Evolutionary conservation across 2,888 invertebrate genomes (phyloP).

Genomic region (Schizotus pectinicornis): DNA sequence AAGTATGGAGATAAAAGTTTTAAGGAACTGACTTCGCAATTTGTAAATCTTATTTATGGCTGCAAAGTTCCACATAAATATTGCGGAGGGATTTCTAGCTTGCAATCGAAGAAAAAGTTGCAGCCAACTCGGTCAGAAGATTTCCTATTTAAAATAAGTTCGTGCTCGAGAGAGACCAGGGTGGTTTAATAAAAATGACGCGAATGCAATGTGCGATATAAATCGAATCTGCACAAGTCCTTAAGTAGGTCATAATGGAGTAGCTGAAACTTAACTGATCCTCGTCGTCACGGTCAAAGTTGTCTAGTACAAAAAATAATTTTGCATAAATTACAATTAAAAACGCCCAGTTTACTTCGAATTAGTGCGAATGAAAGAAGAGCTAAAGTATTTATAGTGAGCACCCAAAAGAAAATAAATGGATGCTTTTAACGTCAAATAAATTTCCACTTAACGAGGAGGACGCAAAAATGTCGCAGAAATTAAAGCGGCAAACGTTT

Average conservation of each 20-base stretch:
- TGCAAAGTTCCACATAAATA: too few species aligned
- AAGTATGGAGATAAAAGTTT: too few species aligned
- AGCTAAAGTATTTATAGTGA: constrained; percentile 5
- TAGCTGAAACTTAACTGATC: constrained; percentile 14
- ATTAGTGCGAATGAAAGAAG: constrained; percentile 18
- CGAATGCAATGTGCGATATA: background rate
- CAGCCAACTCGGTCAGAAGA: too few species aligned
- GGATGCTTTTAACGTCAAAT: constrained; percentile 7
- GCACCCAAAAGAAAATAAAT: constrained; percentile 1
- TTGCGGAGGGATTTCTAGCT: too few species aligned
- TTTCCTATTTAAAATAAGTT: too few species aligned
- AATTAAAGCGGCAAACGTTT: constrained; percentile 6
- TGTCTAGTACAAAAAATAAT: constrained; percentile 11
- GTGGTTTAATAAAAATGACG: background rate
- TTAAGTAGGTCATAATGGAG: constrained; percentile 5
- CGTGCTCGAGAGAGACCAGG: too few species aligned
- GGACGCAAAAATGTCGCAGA: background rate
- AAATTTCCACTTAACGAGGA: constrained; percentile 10
- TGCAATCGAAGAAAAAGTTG: too few species aligned
- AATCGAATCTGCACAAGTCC: constrained; percentile 1
- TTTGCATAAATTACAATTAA: constrained; percentile 21
- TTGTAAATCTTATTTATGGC: too few species aligned
- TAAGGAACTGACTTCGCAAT: too few species aligned
- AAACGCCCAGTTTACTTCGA: constrained; percentile 7
- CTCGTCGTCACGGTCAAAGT: constrained; percentile 13